Conservation (phyloP, 2,888 invertebrate genomes). For the Hirtodrosophila confusa region DNA sequence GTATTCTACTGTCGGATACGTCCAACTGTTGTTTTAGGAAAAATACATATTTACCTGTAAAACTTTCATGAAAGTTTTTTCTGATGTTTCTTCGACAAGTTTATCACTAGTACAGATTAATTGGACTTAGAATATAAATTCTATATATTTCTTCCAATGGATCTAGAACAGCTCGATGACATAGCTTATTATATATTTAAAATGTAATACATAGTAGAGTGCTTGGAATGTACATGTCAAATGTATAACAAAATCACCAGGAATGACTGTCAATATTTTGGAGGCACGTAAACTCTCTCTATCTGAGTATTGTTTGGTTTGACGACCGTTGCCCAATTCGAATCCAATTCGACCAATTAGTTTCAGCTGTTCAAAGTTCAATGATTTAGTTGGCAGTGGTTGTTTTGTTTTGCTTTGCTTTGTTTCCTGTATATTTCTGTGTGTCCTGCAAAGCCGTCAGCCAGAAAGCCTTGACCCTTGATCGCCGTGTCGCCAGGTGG, state of each 20-base stretch:
- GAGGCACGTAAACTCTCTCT: not conserved
- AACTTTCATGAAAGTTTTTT: no score
- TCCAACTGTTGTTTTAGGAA: no score
- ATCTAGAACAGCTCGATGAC: no score
- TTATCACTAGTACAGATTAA: no score
- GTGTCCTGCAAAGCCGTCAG: not conserved
- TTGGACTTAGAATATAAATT: no score
- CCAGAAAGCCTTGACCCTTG: conserved; percentile 58
- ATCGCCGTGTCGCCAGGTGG: conserved; percentile 47
- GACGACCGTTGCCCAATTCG: conserved; percentile 6
- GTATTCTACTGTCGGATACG: no score
- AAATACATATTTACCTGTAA: no score
- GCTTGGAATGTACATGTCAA: not conserved
- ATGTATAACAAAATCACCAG: not conserved
- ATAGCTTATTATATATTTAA: no score
- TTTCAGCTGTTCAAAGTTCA: conserved; percentile 50
- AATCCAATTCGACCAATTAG: conserved; percentile 45
- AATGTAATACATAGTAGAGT: no score
- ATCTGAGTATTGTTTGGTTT: conserved; percentile 16
- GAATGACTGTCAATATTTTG: conserved; percentile 17
- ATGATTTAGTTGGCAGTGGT: conserved; percentile 37
- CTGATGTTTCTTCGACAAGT: no score
- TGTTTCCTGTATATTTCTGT: no score
- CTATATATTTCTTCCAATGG: no score
- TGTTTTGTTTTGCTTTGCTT: not conserved